phyloP scores from a whole-genome alignment of 2,888 invertebrate genomes.

The Cylindroiulus punctatus region DNA sequence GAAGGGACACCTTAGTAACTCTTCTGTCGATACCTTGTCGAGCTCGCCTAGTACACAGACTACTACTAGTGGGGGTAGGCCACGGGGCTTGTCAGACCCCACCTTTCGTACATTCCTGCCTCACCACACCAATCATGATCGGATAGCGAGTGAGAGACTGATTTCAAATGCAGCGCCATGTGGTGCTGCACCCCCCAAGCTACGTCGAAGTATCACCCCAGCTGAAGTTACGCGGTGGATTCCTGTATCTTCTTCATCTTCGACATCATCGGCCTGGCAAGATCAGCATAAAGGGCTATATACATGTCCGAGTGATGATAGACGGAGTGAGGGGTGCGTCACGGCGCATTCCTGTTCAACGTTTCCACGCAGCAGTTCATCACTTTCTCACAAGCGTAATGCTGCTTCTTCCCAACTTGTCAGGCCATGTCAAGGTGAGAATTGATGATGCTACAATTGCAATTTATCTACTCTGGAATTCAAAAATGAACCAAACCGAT shows the following conservation, averaged over 20 bases:
- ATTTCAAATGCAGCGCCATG: background rate
- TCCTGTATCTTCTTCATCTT: conserved; percentile 50
- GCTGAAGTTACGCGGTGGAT: conserved; percentile 53
- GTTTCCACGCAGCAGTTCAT: conserved; percentile 57
- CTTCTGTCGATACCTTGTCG: conserved; percentile 58
- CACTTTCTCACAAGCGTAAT: conserved; percentile 50
- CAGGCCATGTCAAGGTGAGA: conserved; percentile 57
- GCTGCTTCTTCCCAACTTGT: conserved; percentile 54
- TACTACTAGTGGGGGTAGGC: conserved; percentile 53
- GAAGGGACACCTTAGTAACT: conserved; percentile 56
- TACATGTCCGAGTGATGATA: conserved; percentile 50
- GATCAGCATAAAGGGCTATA: conserved; percentile 30
- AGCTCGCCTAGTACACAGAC: conserved; percentile 58
- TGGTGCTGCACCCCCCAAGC: background rate
- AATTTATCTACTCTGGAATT: too few relatives aligned
- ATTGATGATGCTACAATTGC: background rate
- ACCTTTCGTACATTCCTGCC: conserved; percentile 57
- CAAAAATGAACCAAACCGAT: too few relatives aligned
- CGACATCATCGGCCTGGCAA: conserved; percentile 49
- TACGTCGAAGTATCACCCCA: conserved; percentile 11
- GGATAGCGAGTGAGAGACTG: conserved; percentile 49
- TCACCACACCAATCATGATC: conserved; percentile 58
- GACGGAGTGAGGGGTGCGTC: conserved; percentile 36
- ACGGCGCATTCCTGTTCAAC: conserved; percentile 56
- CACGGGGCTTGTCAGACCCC: conserved; percentile 52